A percentile compares a stretch with the other conserved stretches of the same genome.
Conservation (phyloP, 2,113 vertebrate genomes). For the Podiceps cristatus region DNA sequence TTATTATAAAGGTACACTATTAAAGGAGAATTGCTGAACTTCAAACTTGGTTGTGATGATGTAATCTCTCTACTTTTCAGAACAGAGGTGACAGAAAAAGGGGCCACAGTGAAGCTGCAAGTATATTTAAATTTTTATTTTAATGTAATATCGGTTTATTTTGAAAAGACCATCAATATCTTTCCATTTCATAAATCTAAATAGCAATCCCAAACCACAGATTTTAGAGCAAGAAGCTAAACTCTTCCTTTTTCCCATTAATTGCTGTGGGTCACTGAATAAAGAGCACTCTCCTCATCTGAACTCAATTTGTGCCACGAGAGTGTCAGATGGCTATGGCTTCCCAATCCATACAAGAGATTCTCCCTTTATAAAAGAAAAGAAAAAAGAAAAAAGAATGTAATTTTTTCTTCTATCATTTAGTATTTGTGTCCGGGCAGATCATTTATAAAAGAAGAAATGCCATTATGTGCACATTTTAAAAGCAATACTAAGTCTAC, state of each 20-base stretch:
- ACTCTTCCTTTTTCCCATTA: background rate
- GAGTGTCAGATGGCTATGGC: background rate
- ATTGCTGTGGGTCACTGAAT: background rate
- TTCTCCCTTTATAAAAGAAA: background rate
- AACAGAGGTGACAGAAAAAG: background rate
- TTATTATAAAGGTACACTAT: background rate
- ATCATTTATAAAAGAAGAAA: constrained; percentile 17
- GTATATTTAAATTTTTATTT: background rate
- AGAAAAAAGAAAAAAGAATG: background rate
- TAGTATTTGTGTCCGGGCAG: background rate
- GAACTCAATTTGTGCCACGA: constrained; percentile 18
- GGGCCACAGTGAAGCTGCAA: background rate
- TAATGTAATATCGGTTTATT: background rate
- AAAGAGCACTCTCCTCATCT: constrained; percentile 4
- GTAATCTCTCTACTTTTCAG: background rate
- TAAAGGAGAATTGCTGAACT: background rate
- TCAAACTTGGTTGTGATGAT: background rate
- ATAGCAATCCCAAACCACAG: background rate
- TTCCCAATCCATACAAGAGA: background rate
- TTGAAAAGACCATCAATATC: background rate
- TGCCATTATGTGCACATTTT: background rate
- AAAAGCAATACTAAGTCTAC: background rate
- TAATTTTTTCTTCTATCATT: background rate
- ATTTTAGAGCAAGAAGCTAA: background rate
- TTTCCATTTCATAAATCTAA: background rate